Evolutionary conservation across 2,797 vertebrate species (phyloP), one percentile per base, ranked within the genome.

Genomic region (Parauchenoglanis punctatus): DNA sequence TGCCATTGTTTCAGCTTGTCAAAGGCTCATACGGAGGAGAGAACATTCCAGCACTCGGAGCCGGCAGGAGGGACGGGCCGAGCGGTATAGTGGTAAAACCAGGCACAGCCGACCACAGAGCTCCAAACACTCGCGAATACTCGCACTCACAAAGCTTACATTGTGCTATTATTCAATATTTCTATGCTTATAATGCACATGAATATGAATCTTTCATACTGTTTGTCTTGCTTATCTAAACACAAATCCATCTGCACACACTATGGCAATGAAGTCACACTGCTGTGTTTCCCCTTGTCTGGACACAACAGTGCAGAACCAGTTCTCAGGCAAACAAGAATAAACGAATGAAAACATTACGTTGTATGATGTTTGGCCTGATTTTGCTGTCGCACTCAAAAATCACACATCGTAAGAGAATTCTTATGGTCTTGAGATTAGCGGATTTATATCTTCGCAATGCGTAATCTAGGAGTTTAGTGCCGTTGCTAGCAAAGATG

Each of bases 1-100:
- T 84, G 81, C 65, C 85, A 80, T 86, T 86, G 87, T 89, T 88
- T 90, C 76, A 89, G 80, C 70, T 78, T 77, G 76, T 88, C 85
- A 68, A 63, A 88, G 67, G 78, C 70, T 81, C 58, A 56, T 82
- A 84, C 49, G 35, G 82, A 65, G 83, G 82, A 59, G 56, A 83
- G 87, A 80, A 87, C 75, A 63, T 68, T 81, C 75, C 78, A 67
- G 85, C 52, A 61, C 46, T 23, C 70, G 25, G 90, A 88, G 78
- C 40, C 28, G 63, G 68, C 70, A 49, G 85, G 67, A 63, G 84
- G 81, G 82, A 56, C 35, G 81, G 73, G 28, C 73, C 25, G 54
- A 82, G 85, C 46, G 20, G 15, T 59, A 83, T 49, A 77, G 52
- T 28, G 72, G 59, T 54, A 81, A 81, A 86, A 31, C 40, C n/a